phyloP scores from a whole-genome alignment of 2,113 vertebrate species.

The Psophia crepitans region DNA sequence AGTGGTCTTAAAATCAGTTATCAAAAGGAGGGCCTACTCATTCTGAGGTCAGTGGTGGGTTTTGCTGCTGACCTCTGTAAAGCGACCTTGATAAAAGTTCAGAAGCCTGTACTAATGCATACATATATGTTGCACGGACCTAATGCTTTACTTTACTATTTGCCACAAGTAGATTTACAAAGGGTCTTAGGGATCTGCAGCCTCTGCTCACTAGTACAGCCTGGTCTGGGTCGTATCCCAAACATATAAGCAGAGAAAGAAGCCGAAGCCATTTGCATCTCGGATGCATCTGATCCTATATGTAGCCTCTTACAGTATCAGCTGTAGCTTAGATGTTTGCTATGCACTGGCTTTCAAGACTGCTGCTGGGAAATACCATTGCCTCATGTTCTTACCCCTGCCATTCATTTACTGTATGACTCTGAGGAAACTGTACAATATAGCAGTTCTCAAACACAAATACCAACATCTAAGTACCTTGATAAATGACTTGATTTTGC shows the following conservation, averaged over 20 bases:
- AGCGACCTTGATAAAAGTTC: not conserved
- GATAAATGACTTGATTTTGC: not conserved
- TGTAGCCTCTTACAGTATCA: not conserved
- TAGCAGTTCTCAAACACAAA: not conserved
- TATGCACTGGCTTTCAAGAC: not conserved
- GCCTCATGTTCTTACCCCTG: not conserved
- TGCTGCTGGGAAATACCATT: not conserved
- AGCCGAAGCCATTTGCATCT: not conserved
- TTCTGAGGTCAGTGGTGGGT: not conserved
- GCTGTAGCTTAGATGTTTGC: not conserved
- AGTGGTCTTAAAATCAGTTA: not conserved
- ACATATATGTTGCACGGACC: not conserved
- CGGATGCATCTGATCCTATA: not conserved
- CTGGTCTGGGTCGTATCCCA: not conserved
- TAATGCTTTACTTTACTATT: slow-evolving; percentile 1
- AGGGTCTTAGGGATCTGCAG: not conserved
- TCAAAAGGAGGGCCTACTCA: not conserved
- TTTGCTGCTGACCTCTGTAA: not conserved
- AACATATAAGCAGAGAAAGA: not conserved
- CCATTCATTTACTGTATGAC: not conserved
- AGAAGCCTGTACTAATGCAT: not conserved
- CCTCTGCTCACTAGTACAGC: not conserved
- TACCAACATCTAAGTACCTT: not conserved
- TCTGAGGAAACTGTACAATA: not conserved
- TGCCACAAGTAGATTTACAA: not conserved